Conservation (phyloP, 2,888 invertebrate genomes). For the Chironomus tentans region DNA sequence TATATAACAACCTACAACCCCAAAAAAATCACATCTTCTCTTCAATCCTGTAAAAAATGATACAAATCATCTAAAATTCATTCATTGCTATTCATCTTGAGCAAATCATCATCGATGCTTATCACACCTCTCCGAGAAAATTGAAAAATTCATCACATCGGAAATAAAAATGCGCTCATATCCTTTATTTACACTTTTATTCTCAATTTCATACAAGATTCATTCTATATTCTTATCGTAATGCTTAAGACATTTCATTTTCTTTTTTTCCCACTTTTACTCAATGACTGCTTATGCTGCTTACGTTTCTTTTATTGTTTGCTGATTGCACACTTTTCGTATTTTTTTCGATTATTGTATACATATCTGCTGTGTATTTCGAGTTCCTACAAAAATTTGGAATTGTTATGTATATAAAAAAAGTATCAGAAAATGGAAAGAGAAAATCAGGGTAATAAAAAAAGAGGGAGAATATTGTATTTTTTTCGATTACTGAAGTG, state of each 20-base stretch:
- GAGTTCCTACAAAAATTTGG: not conserved
- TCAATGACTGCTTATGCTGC: not conserved
- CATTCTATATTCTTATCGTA: not conserved
- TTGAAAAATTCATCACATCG: not conserved
- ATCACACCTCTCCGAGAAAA: too few relatives aligned
- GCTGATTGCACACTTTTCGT: constrained; percentile 17
- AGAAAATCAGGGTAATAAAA: not conserved
- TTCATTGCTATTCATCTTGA: too few relatives aligned
- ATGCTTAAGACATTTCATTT: not conserved
- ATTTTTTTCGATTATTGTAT: constrained; percentile 2
- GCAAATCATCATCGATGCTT: too few relatives aligned
- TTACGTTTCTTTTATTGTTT: constrained; percentile 14
- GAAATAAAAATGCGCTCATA: too few relatives aligned
- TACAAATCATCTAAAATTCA: too few relatives aligned
- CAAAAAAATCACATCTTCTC: too few relatives aligned
- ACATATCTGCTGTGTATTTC: not conserved
- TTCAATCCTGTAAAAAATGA: too few relatives aligned
- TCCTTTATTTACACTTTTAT: too few relatives aligned
- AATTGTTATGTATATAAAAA: not conserved
- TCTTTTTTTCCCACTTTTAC: not conserved
- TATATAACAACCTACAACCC: too few relatives aligned
- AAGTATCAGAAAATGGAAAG: not conserved
- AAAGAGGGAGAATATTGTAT: not conserved
- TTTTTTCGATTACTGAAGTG: constrained; percentile 1
- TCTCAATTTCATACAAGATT: too few relatives aligned